A percentile compares a stretch with the other conserved stretches of the same genome.
Evolutionary conservation across 2,797 vertebrate species (phyloP).

Genomic region (Manis javanica): DNA sequence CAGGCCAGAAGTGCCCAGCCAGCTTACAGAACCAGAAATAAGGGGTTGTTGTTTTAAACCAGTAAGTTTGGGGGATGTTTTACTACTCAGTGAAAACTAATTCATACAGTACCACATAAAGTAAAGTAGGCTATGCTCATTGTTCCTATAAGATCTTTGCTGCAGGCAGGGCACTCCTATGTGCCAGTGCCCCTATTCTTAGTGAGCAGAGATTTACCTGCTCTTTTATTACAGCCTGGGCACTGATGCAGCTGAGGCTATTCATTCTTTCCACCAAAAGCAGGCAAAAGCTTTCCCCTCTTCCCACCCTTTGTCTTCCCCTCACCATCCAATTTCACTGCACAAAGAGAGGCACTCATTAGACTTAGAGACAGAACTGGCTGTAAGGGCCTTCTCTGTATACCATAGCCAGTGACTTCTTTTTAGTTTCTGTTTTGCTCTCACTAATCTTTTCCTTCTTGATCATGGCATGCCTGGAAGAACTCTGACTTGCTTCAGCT

Average conservation of each 20-base stretch:
- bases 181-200: not conserved
- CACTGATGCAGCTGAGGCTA: not conserved
- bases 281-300: not conserved
- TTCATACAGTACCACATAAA: not conserved
- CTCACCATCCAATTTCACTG: not conserved
- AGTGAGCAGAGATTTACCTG: not conserved
- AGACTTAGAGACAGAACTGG: not conserved
- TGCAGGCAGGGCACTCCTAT: not conserved
- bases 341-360: not conserved
- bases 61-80: not conserved
- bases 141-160: not conserved
- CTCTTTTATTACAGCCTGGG: not conserved
- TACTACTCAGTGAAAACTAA: slow-evolving; percentile 41
- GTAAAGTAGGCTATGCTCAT: not conserved
- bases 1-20: not conserved
- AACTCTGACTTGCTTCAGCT: not conserved
- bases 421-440: not conserved
- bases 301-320: not conserved
- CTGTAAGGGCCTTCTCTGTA: not conserved
- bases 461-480: not conserved
- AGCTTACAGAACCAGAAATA: not conserved
- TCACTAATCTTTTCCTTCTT: not conserved
- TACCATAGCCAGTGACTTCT: not conserved
- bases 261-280: not conserved
- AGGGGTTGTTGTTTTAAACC: not conserved